phyloP scores from a whole-genome alignment of 1,140 invertebrate genomes.

The Bradynema listronoti region DNA sequence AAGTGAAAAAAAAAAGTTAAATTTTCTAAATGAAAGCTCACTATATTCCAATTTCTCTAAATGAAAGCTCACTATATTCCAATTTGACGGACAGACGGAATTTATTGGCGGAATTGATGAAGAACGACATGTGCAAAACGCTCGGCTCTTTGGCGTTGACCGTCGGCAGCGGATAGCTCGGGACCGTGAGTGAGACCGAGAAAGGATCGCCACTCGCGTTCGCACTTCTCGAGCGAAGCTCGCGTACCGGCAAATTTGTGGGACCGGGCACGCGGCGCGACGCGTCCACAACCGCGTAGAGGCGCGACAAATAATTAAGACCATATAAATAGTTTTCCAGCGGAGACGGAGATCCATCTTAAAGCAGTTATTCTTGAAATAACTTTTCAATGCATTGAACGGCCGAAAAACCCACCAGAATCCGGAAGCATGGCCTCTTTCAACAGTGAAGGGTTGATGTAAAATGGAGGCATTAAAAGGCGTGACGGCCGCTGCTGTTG shows the following conservation, averaged over 20 bases:
- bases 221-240: not conserved
- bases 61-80: constrained; percentile 9
- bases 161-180: not conserved
- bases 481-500: not conserved
- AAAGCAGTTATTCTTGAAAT: not conserved
- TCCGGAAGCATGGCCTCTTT: not conserved
- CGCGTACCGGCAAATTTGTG: not conserved
- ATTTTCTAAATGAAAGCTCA: not conserved
- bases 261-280: not conserved
- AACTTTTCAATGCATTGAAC: not conserved
- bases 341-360: not conserved
- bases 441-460: not conserved
- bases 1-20: constrained; percentile 11
- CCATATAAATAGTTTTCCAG: constrained; percentile 9
- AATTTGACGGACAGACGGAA: constrained; percentile 19
- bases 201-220: no score
- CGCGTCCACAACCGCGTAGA: constrained; percentile 1
- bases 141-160: not conserved
- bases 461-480: not conserved
- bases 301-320: not conserved
- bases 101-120: constrained; percentile 4
- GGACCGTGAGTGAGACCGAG: not conserved
- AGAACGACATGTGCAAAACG: not conserved
- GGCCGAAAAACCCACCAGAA: not conserved
- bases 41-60: constrained; percentile 5